These are phyloP conservation scores for Epinephelus cyanopodus DNA, from an alignment of 2,113 vertebrate genomes.

Conservation along the genomic window DNA sequence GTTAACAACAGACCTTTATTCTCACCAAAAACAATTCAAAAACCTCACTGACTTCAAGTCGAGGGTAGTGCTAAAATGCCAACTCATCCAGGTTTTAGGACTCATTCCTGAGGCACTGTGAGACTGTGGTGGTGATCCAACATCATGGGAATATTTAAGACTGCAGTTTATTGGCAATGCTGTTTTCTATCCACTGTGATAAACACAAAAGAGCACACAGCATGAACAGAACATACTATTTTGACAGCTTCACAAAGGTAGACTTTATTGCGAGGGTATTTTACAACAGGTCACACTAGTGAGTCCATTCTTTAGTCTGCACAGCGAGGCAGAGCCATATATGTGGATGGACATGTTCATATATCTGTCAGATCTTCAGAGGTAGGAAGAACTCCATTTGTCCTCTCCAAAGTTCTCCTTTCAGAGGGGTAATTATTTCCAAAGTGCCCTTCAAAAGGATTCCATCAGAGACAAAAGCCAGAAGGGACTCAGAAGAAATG, in stretches of 20 bases:
- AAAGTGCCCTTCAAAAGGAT: constrained; percentile 55
- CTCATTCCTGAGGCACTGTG: too few relatives aligned
- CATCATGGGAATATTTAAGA: not conserved
- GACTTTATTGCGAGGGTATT: not conserved
- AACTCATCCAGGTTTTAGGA: too few relatives aligned
- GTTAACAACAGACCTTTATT: too few relatives aligned
- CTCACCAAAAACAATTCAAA: too few relatives aligned
- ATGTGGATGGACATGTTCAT: constrained; percentile 11
- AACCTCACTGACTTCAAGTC: too few relatives aligned
- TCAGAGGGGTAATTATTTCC: constrained; percentile 57
- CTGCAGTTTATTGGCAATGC: not conserved
- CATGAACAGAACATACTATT: not conserved
- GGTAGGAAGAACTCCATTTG: constrained; percentile 14
- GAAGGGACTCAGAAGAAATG: constrained; percentile 45
- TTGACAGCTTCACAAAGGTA: not conserved
- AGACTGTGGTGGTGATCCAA: not conserved
- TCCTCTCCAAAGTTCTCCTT: constrained; percentile 42
- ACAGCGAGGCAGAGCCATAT: not conserved
- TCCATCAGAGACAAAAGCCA: constrained; percentile 54
- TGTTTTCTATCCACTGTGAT: not conserved
- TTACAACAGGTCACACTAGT: not conserved
- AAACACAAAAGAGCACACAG: not conserved
- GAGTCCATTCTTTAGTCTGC: not conserved
- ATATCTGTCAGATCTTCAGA: not conserved
- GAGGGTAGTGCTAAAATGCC: too few relatives aligned